phyloP scores from a whole-genome alignment of 2,113 vertebrate genomes.

The Platysternon megacephalum region DNA sequence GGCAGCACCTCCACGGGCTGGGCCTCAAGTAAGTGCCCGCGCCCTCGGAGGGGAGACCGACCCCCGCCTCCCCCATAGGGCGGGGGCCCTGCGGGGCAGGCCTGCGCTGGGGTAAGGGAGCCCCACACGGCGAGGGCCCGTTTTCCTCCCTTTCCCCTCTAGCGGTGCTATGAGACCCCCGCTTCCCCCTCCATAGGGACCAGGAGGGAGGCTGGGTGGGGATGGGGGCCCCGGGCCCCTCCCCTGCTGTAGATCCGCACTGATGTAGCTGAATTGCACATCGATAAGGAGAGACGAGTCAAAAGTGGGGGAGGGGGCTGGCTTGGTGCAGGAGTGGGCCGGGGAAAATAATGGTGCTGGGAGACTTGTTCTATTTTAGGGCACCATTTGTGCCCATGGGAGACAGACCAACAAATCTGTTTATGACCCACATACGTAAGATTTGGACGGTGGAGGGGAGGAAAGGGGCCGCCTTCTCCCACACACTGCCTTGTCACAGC shows the following conservation, averaged over 20 bases:
- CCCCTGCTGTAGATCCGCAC: not conserved
- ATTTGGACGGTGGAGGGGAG: not conserved
- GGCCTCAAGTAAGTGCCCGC: constrained; percentile 93
- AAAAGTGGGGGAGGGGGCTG: not conserved
- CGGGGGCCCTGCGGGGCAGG: not conserved
- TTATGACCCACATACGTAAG: not conserved
- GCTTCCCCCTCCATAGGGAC: not conserved
- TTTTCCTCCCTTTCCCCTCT: not conserved
- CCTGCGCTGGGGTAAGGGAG: not conserved
- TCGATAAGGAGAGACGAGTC: constrained; percentile 9
- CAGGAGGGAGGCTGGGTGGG: not conserved
- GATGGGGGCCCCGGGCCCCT: no score
- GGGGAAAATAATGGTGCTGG: not conserved
- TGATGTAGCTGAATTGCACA: not conserved
- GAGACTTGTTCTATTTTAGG: constrained; percentile 1
- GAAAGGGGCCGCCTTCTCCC: not conserved
- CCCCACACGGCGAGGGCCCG: not conserved
- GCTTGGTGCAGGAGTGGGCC: not conserved
- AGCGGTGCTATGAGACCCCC: not conserved
- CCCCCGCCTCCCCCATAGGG: not conserved
- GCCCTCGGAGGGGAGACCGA: not conserved
- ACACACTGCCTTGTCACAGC: not conserved
- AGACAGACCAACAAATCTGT: not conserved
- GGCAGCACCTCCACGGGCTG: constrained; percentile 93
- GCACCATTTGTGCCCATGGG: not conserved